phyloP scores from a whole-genome alignment of 2,113 vertebrate genomes.

The Dasyurus viverrinus region DNA sequence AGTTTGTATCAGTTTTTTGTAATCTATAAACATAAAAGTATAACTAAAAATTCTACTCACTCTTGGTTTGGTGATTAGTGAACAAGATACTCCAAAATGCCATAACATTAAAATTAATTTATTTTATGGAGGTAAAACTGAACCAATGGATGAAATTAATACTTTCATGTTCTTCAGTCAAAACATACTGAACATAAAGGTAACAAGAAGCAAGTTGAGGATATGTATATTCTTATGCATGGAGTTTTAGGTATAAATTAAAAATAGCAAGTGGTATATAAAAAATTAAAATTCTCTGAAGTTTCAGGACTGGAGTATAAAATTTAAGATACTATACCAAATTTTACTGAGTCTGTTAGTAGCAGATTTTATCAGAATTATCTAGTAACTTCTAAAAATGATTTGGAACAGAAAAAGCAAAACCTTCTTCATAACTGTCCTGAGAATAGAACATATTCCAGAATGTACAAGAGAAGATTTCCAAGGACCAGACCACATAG shows the following conservation, averaged over 20 bases:
- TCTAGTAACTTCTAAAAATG: too few relatives aligned
- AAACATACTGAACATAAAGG: neutral
- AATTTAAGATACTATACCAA: neutral
- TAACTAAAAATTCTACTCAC: neutral
- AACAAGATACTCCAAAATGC: neutral
- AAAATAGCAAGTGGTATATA: neutral
- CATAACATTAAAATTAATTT: neutral
- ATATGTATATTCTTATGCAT: neutral
- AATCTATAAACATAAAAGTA: neutral
- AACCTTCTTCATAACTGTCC: too few relatives aligned
- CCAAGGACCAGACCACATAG: too few relatives aligned
- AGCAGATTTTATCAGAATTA: neutral
- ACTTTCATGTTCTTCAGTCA: neutral
- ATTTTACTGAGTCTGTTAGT: neutral
- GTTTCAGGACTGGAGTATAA: neutral
- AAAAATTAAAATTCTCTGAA: neutral
- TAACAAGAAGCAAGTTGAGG: neutral
- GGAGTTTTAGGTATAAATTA: neutral
- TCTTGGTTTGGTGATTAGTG: neutral
- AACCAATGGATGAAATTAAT: neutral
- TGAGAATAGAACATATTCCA: too few relatives aligned
- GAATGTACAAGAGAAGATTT: too few relatives aligned
- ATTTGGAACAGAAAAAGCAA: too few relatives aligned
- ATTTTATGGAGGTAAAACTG: neutral
- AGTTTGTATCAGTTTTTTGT: neutral